Evolutionary conservation across 2,888 invertebrate species (phyloP).

Genomic region (Galerucella nymphaeae): DNA sequence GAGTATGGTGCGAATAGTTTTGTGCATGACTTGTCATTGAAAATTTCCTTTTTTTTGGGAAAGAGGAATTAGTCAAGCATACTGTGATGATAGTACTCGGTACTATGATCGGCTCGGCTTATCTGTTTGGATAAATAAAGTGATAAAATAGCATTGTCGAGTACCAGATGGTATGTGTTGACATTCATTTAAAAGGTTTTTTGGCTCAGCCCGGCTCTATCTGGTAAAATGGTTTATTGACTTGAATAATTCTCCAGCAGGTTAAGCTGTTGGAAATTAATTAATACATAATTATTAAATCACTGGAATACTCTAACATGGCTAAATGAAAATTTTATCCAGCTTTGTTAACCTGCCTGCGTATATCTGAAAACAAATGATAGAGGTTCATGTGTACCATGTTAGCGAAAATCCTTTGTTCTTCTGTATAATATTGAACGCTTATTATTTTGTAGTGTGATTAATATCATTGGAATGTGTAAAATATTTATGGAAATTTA

Average conservation of each 20-base stretch:
- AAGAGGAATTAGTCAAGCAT: too few species aligned
- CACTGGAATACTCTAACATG: slow-evolving; percentile 14
- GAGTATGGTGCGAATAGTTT: too few species aligned
- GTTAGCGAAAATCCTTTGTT: slow-evolving; percentile 13
- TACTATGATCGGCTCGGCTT: too few species aligned
- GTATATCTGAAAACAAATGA: slow-evolving; percentile 15
- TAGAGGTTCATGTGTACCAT: slow-evolving; percentile 13
- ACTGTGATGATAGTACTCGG: too few species aligned
- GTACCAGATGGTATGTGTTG: too few species aligned
- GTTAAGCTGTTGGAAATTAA: slow-evolving; percentile 2
- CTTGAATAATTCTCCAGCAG: slow-evolving; percentile 11
- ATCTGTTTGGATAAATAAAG: too few species aligned
- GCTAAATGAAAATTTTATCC: slow-evolving; percentile 13
- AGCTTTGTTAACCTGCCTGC: slow-evolving; percentile 7
- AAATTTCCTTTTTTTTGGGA: too few species aligned
- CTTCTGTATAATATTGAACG: slow-evolving; percentile 4
- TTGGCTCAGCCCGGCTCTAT: not conserved
- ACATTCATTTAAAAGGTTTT: too few species aligned
- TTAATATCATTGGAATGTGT: not conserved
- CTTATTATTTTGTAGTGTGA: not conserved
- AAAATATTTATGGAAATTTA: not conserved
- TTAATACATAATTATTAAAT: slow-evolving; percentile 18
- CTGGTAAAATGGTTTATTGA: slow-evolving; percentile 12
- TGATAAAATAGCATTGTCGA: too few species aligned
- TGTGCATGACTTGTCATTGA: too few species aligned